Base-by-base conservation (phyloP, 35 echinoderm and acorn worm species). In the Patiria miniata region DNA sequence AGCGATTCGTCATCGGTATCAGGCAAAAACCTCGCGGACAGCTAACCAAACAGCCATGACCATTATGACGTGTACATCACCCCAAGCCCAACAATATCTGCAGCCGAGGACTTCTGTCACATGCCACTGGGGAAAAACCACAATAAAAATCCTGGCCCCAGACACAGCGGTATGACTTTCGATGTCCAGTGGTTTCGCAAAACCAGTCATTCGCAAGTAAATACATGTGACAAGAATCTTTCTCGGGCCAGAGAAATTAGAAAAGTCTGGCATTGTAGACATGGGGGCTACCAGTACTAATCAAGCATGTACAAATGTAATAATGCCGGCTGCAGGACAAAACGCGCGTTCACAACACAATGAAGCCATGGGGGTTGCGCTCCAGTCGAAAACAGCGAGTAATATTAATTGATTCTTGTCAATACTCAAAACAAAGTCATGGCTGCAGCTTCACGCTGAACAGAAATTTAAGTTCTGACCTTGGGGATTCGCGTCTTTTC, bases 121-220 rank as follows among this genome's bases (percentile, higher is more conserved):
- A n/a, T 73, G 26, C 29, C 34, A 30, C 34, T 8, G 65, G 26
- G 8, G 17, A 60, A 30, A 26, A 36, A 9, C n/a, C 65, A 36
- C 14, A 7, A 7, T 47, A 12, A 47, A 12, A 47, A n/a, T 12
- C 12, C 4, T 47, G 42, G 42, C 42, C 42, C 4, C 12, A 47
- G 42, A 47, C 12, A 4, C 4, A 47, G 42, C n/a, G n/a, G n/a
- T n/a, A 60, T 73, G 65, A 73, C 65, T 73, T 73, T 73, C 65
- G 65, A 73, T 73, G 65, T 30, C 65, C 65, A 73, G 2, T 36
- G 65, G 28, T 21, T 2, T 21, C 18, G 65, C 2, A 23, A 23
- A 73, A 73, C 65, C 65, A 73, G 65, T 73, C 65, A 73, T 10
- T 73, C 65, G 65, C 1, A 30, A 73, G 14, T 73, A 73, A 73